These are phyloP conservation scores for Ramazzottius varieornatus DNA, from an alignment of 2,888 invertebrate species.

Conservation along the genomic window DNA sequence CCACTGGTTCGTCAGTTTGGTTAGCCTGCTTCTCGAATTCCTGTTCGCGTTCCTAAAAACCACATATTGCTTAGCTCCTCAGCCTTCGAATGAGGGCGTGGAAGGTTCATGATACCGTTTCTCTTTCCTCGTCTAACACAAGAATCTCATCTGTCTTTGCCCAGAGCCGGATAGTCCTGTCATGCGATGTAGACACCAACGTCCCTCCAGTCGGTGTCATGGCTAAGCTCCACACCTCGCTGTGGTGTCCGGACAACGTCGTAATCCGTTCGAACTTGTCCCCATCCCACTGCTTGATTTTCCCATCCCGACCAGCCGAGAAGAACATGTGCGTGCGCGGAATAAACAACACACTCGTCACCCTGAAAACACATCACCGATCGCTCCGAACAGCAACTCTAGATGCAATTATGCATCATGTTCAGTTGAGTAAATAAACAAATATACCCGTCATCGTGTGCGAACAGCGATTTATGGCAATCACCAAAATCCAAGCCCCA, in stretches of 20 bases:
- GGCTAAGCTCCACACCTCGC: conserved; percentile 43
- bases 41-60: conserved; percentile 38
- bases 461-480: conserved; percentile 74
- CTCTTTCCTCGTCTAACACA: conserved; percentile 68
- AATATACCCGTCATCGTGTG: conserved; percentile 63
- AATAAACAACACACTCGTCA: conserved; percentile 63
- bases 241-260: conserved; percentile 61
- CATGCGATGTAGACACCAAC: conserved; percentile 53
- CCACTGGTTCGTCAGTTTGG: conserved; percentile 22
- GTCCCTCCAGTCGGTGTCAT: conserved; percentile 55
- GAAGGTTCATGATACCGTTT: conserved; percentile 24
- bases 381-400: background rate
- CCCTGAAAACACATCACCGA: too few relatives aligned
- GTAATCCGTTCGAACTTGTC: conserved; percentile 67
- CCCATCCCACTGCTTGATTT: conserved; percentile 86
- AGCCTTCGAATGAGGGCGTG: background rate
- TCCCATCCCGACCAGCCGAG: conserved; percentile 71
- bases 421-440: background rate
- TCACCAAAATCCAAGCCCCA: conserved; percentile 99
- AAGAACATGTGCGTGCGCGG: conserved; percentile 76
- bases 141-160: conserved; percentile 61
- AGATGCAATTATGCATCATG: conserved; percentile 2
- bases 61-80: background rate
- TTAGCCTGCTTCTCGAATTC: conserved; percentile 31
- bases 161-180: conserved; percentile 58